Base-by-base conservation (phyloP, 2,888 invertebrate species). In the Troglohyphantes excavatus region DNA sequence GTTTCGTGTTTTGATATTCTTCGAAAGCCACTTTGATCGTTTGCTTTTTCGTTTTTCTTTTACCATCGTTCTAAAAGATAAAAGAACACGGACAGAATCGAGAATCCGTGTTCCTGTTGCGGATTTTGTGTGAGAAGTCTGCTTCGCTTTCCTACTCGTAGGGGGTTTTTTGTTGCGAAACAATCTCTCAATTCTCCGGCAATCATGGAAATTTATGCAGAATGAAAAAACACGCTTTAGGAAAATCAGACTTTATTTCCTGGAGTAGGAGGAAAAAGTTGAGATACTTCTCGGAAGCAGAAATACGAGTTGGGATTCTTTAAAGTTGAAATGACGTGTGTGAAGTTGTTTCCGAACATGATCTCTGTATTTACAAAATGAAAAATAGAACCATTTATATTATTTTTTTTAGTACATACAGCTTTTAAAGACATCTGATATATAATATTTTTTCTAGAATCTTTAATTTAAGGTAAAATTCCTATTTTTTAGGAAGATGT, bases 21-120 rank as follows among this genome's bases (percentile, higher is more conserved):
- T 67, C 33, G 67, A 79, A 79, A 79, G 79, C 67, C 67, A 81
- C 79, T 68, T 81, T 81, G 53, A 68, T 81, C 59, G 26, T 23
- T 68, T 27, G 46, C 11, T 68, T 53, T 68, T 46, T 53, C 27
- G 13, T 59, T 13, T 13, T 53, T 39, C 29, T 65, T 26, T 43
- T 43, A 23, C 46, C 26, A 17, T 39, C 78, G 39, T 43, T 26
- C 19, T 19, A 43, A 33, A 79, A 79, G 79, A 81, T 81, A 81
- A 81, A 67, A 81, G 68, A 29, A 81, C 67, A 46, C 19, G 75
- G 59, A 46, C 21, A 21, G 68, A 67, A 81, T 67, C 27, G 68
- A 68, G 68, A 68, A 81, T 68, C 13, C 79, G 19, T 78, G 78
- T 78, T 65, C 9, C 39, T 53, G 53, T n/a, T n/a, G 13, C n/a